Conservation (phyloP, 2,113 vertebrate genomes). For the Hemiscyllium ocellatum region DNA sequence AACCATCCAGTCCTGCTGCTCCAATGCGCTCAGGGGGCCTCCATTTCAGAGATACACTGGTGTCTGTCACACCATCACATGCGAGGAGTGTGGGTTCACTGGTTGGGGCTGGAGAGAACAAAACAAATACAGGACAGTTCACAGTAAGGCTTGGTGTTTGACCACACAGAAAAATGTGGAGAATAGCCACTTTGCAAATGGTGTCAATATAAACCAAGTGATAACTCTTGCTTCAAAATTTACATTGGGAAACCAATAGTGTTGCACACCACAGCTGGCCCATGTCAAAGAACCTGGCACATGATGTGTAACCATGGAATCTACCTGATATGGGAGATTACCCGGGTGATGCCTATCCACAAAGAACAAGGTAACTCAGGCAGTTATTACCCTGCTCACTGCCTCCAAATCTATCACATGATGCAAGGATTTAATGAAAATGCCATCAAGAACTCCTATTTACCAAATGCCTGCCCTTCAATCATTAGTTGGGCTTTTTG, state of each 20-base stretch:
- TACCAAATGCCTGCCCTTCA: background rate
- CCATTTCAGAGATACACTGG: constrained; percentile 86
- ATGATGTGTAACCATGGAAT: background rate
- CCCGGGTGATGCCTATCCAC: background rate
- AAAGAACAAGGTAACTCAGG: background rate
- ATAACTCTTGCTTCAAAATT: background rate
- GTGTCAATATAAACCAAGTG: background rate
- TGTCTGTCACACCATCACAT: constrained; percentile 85
- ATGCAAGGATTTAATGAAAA: background rate
- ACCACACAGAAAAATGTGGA: background rate
- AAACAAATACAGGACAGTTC: constrained; percentile 27
- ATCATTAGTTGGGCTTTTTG: background rate
- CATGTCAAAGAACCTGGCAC: background rate
- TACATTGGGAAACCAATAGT: background rate
- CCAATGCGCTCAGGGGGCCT: constrained; percentile 93
- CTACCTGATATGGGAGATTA: background rate
- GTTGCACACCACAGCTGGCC: background rate
- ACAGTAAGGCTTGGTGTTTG: background rate
- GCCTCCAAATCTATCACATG: background rate
- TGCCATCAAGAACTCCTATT: background rate
- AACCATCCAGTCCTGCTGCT: constrained; percentile 89
- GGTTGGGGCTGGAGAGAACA: constrained; percentile 72
- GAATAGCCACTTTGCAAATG: background rate
- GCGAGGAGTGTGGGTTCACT: constrained; percentile 88
- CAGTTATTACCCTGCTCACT: background rate